These are phyloP conservation scores for Bambusicola thoracicus DNA, from an alignment of 2,113 vertebrate species.

Conservation along the genomic window DNA sequence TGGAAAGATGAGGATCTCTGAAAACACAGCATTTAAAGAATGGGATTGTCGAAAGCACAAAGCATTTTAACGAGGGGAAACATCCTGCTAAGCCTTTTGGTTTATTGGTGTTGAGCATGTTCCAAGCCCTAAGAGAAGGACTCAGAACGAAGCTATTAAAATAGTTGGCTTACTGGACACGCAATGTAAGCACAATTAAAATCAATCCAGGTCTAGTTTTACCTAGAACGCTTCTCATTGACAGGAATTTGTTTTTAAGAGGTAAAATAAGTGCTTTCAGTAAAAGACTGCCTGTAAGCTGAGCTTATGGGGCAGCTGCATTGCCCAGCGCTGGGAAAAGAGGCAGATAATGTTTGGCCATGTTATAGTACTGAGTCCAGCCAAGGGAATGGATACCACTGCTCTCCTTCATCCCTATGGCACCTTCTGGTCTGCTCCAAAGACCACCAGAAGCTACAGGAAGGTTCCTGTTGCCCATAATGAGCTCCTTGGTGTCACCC, in stretches of 20 bases:
- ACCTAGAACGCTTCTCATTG: neutral
- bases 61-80: conserved; percentile 46
- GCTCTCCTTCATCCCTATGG: neutral
- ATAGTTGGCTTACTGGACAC: conserved; percentile 16
- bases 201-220: neutral
- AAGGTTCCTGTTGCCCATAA: neutral
- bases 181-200: neutral
- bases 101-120: conserved; percentile 18
- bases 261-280: neutral
- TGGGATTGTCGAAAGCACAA: neutral
- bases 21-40: neutral
- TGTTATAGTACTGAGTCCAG: rapidly evolving
- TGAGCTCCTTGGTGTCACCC: neutral
- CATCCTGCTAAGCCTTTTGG: neutral
- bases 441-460: neutral
- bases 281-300: neutral
- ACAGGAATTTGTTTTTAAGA: neutral
- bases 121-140: conserved; percentile 44
- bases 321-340: neutral
- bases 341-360: neutral
- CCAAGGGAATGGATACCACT: neutral
- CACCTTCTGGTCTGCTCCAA: neutral
- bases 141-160: conserved; percentile 6
- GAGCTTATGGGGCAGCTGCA: neutral
- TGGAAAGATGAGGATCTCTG: neutral